Evolutionary conservation across 2,888 invertebrate genomes (phyloP).

Genomic region (Lithophane leautieri): DNA sequence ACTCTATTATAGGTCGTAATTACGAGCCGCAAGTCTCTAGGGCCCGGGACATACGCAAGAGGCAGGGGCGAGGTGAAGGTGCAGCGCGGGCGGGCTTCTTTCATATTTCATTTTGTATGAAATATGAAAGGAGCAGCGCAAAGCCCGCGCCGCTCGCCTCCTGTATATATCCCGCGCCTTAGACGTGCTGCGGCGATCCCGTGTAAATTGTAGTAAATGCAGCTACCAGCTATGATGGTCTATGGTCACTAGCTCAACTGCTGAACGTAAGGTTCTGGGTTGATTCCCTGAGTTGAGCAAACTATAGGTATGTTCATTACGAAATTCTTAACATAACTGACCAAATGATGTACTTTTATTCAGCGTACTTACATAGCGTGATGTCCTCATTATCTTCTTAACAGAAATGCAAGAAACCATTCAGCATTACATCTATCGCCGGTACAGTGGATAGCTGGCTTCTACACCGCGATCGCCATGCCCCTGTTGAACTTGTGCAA

Average conservation of each 20-base stretch:
- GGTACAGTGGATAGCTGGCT: constrained; percentile 80
- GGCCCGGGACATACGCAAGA: too few species aligned
- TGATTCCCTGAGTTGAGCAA: background rate
- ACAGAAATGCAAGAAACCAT: constrained; percentile 45
- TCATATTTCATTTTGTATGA: too few species aligned
- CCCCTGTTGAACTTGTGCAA: constrained; percentile 70
- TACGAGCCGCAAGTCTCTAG: too few species aligned
- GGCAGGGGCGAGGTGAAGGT: too few species aligned
- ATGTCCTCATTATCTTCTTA: background rate
- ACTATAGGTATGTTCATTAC: background rate
- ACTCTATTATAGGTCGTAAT: too few species aligned
- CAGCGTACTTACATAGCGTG: too few species aligned
- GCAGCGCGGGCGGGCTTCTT: too few species aligned
- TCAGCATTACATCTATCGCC: constrained; percentile 74
- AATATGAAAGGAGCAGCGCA: too few species aligned
- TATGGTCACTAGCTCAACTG: background rate
- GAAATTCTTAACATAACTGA: background rate
- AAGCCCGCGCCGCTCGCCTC: too few species aligned
- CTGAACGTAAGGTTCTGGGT: background rate
- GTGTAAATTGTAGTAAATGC: background rate
- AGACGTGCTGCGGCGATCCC: background rate
- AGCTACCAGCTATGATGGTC: background rate
- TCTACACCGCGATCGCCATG: constrained; percentile 67
- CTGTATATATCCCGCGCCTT: too few species aligned
- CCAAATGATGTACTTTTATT: background rate